These are phyloP conservation scores for Rhinatrema bivittatum DNA, from an alignment of 2,797 vertebrate genomes.

Conservation along the genomic window DNA sequence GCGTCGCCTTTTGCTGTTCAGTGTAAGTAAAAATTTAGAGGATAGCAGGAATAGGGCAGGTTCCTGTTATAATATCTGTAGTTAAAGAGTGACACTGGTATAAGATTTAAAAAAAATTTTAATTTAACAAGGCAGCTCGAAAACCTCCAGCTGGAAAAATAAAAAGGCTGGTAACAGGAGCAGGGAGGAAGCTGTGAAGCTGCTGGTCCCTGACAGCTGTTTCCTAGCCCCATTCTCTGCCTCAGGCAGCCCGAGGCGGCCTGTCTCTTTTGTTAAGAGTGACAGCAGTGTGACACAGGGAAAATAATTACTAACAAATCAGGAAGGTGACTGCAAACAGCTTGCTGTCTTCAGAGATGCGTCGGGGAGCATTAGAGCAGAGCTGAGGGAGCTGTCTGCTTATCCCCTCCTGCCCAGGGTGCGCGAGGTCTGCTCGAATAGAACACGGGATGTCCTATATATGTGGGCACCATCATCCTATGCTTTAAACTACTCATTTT, in stretches of 20 bases:
- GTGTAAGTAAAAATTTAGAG: no score
- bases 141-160: constrained; percentile 46
- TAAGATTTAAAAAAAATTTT: constrained; percentile 9
- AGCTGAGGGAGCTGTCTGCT: constrained; percentile 42
- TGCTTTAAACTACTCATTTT: no score
- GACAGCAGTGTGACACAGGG: constrained; percentile 98
- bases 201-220: constrained; percentile 52
- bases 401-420: no score
- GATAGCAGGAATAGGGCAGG: constrained; percentile 16
- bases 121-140: constrained; percentile 39
- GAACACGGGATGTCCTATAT: no score
- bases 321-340: constrained; percentile 97
- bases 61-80: constrained; percentile 42
- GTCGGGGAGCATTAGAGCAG: constrained; percentile 95
- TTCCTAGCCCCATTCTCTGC: constrained; percentile 54
- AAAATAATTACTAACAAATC: constrained; percentile 99
- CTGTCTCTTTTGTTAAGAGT: constrained; percentile 85
- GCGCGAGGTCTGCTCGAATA: no score
- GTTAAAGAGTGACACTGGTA: constrained; percentile 36
- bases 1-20: no score
- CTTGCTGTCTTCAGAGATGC: constrained; percentile 94
- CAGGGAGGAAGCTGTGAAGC: constrained; percentile 47
- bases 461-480: no score
- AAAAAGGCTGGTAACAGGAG: constrained; percentile 37
- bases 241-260: constrained; percentile 64